Evolutionary conservation across 1,140 invertebrate species (phyloP), one percentile per base, ranked within the genome.

Genomic region (Bombus sibiricus): DNA sequence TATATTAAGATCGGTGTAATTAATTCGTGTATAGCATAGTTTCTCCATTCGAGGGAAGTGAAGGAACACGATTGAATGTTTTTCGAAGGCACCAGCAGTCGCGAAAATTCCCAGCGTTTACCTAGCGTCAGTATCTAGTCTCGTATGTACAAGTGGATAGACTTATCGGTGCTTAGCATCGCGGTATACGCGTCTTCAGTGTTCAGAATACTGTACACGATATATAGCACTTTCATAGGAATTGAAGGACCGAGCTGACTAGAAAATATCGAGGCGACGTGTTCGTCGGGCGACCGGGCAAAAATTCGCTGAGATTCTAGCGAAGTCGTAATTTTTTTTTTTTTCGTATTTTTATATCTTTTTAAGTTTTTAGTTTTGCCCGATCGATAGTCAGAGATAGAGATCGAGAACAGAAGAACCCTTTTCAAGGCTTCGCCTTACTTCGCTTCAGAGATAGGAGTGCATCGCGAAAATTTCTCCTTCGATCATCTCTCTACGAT

Each of bases 161-260:
- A 89, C 86, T 91, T 88, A 81, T 91, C 87, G 76, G 85, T 89
- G 90, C 89, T 83, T 73, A 85, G 72, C 85, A 71, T 87, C 91
- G 88, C 89, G 79, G 39, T 77, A 59, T 89, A 92, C 83, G 86
- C 82, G 84, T 91, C 74, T 68, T 90, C 84, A 87, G 87, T 92
- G 89, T 88, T 47, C 90, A 92, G 88, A 89, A 92, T 93, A 92
- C 90, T 94, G 93, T 93, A 94, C 93, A 94, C 88, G 89, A 92
- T 83, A 84, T 62, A 47, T 18, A 85, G 90, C 85, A 89, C 84
- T 89, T 89, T 92, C 85, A 76, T 91, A 90, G 81, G 91, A 93
- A 93, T 90, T 57, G 91, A 90, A 89, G 85, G 85, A 89, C 89
- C 71, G 81, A 88, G 89, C 87, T 92, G 92, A 93, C 92, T 93